Conservation (phyloP, 2,888 invertebrate genomes). For the Limenitis camilla region DNA sequence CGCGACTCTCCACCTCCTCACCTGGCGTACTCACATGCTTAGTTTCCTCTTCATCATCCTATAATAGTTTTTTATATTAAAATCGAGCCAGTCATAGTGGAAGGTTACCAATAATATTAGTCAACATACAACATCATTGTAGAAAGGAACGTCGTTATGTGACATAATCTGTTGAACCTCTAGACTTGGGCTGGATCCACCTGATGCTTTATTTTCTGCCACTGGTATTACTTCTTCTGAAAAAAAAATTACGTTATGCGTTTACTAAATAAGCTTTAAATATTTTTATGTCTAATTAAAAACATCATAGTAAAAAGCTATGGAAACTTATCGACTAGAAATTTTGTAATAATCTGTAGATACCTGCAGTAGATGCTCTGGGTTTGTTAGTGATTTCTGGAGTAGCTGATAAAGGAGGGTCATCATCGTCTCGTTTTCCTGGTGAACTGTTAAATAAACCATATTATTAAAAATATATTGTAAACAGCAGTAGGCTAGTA, state of each 20-base stretch:
- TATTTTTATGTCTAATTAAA: too few relatives aligned
- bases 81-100: neutral
- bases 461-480: too few relatives aligned
- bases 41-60: slow-evolving; percentile 13
- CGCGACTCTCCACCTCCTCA: slow-evolving; percentile 1
- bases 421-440: slow-evolving; percentile 66
- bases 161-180: slow-evolving; percentile 92
- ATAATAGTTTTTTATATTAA: neutral
- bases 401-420: slow-evolving; percentile 54
- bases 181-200: slow-evolving; percentile 91
- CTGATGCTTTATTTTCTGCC: slow-evolving; percentile 71
- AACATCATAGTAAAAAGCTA: too few relatives aligned
- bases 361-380: slow-evolving; percentile 39
- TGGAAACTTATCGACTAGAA: neutral
- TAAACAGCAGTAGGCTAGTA: neutral
- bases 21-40: slow-evolving; percentile 7
- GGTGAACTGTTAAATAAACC: slow-evolving; percentile 44
- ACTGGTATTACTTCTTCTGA: slow-evolving; percentile 18
- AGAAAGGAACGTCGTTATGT: slow-evolving; percentile 51
- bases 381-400: slow-evolving; percentile 46
- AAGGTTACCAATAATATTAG: neutral
- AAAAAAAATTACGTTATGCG: neutral
- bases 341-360: neutral
- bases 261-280: neutral
- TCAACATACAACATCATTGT: slow-evolving; percentile 33